Percentiles rank a stretch among this genome's conserved stretches.
Evolutionary conservation across 2,113 vertebrate genomes (phyloP).

Genomic region (Antigone vipio): DNA sequence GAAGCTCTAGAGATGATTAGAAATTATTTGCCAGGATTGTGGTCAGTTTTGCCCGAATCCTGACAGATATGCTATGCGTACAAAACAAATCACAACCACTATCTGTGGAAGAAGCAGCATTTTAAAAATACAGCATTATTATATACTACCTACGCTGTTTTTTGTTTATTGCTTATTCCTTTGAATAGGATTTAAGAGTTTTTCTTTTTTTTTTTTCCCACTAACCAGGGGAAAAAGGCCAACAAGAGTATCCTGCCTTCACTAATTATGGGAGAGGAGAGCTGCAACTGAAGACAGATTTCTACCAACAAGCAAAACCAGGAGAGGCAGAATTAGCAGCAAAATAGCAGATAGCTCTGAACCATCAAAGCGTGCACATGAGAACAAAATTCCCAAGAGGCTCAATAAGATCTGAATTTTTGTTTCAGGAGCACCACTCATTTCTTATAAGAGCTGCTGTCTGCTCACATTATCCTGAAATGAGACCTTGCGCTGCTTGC

Average conservation of each 20-base stretch:
- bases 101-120: neutral
- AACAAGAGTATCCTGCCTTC: neutral
- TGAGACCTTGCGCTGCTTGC: neutral
- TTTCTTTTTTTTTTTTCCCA: too few species aligned
- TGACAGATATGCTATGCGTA: fast-evolving
- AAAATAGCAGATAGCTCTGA: neutral
- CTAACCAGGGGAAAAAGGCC: neutral
- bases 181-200: neutral
- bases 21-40: neutral
- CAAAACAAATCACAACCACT: neutral
- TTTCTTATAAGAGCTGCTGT: neutral
- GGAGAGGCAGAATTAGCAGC: neutral
- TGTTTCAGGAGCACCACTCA: neutral
- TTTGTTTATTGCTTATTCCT: neutral
- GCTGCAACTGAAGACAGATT: neutral
- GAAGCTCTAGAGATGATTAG: neutral
- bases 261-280: neutral
- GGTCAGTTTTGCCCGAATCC: neutral
- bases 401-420: neutral
- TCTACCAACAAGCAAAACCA: neutral
- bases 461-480: neutral
- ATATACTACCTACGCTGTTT: neutral
- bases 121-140: neutral
- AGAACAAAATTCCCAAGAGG: neutral
- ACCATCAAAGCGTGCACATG: neutral